Base-by-base conservation (phyloP, 2,888 invertebrate species). In the Arrhopalites spinosus region DNA sequence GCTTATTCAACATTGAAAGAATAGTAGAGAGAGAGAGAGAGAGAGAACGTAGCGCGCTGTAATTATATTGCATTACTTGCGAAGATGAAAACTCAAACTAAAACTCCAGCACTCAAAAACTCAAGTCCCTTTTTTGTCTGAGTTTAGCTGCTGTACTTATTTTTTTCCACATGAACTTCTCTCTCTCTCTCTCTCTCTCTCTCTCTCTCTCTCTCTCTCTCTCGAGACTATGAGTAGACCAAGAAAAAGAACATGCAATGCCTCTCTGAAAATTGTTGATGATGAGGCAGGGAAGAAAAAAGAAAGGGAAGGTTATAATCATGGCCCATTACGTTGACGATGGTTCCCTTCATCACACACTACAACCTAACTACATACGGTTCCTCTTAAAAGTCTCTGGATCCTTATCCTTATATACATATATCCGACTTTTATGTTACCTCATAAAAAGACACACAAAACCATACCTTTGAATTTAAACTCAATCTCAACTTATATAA, bases 291-390 rank as follows among this genome's bases (percentile, higher is more conserved):
- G 25, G 25, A 27, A 67, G 47, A 25, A 27, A 20, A 67, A 47
- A 72, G 72, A 63, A 72, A 47, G 43, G 63, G 29, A 76, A 76
- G 69, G 76, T 56, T 76, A 76, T 76, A 76, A 76, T 76, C 76
- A 76, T 76, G 76, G 66, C 69, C 76, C 69, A 76, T 76, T 76
- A 76, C 68, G 73, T 66, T 67, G 67, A 76, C 59, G 70, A 70
- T 70, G 70, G 68, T 68, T 68, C 45, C 68, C 68, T 50, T 68
- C 68, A 50, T 68, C 68, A 68, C 47, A 45, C 20, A 53, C 53
- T 20, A 53, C 53, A 53, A 53, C 23, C 5, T n/a, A 53, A 53
- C 61, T 61, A 25, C 61, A 61, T 61, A 61, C 61, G 27, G 20
- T 61, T 11, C 36, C 36, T 36, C 36, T 11, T 36, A 36, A 36